Conservation (phyloP, 2,113 vertebrate genomes). For the Trochalopteron elliotii region DNA sequence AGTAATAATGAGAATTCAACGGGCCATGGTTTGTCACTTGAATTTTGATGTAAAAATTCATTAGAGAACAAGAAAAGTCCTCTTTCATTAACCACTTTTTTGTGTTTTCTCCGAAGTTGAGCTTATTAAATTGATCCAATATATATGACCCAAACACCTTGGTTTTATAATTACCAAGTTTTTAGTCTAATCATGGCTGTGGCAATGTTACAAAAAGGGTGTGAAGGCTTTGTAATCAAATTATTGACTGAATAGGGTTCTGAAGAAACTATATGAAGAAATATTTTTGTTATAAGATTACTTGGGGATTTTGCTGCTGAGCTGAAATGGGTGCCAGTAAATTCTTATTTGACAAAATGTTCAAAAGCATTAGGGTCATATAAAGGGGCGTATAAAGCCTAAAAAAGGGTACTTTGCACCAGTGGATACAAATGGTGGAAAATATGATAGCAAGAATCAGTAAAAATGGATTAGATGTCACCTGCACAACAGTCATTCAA, state of each 20-base stretch:
- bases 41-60: background rate
- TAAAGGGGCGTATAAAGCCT: background rate
- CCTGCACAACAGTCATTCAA: background rate
- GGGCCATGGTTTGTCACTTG: background rate
- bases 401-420: background rate
- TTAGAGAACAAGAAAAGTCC: background rate
- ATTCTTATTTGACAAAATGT: background rate
- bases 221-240: background rate
- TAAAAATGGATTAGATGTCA: background rate
- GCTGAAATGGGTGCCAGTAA: background rate
- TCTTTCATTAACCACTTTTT: background rate
- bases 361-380: background rate
- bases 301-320: background rate
- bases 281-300: background rate
- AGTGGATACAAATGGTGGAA: background rate
- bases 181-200: background rate
- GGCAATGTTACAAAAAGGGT: background rate
- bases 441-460: background rate
- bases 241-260: background rate
- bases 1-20: background rate
- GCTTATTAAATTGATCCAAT: background rate
- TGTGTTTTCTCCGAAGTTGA: background rate
- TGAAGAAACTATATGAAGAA: background rate
- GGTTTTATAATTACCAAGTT: background rate
- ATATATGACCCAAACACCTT: background rate